A percentile compares a stretch with the other conserved stretches of the same genome.
These are phyloP conservation scores for Liparis tanakae DNA, from an alignment of 2,797 vertebrate genomes.

Conservation along the genomic window DNA sequence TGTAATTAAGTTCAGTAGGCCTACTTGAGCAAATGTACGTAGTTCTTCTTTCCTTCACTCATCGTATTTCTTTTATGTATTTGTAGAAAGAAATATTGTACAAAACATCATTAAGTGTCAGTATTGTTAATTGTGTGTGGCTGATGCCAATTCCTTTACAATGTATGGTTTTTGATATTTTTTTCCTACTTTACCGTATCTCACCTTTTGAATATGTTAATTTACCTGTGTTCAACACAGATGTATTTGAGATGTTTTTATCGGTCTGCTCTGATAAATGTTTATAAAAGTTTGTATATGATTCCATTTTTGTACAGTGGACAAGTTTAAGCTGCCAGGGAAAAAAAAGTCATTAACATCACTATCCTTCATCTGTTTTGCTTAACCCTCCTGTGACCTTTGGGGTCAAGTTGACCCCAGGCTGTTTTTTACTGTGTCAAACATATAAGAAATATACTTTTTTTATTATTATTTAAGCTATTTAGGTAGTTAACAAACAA, in stretches of 20 bases:
- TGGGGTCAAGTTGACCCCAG: no score
- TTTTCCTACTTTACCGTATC: not conserved
- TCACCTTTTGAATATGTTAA: not conserved
- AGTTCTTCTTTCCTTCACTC: not conserved
- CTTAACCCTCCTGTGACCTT: no score
- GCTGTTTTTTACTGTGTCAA: no score
- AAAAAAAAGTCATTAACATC: constrained; percentile 12
- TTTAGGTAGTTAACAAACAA: no score
- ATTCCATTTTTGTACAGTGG: not conserved
- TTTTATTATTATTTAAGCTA: no score
- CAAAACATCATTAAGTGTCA: constrained; percentile 8
- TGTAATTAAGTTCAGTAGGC: not conserved
- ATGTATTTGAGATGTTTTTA: not conserved
- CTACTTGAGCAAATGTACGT: not conserved
- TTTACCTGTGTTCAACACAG: not conserved
- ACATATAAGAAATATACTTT: no score
- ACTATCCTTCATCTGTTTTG: constrained; percentile 24
- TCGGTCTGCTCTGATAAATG: not conserved
- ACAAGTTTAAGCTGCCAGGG: constrained; percentile 18
- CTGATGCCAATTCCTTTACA: not conserved
- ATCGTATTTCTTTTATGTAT: not conserved
- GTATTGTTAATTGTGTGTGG: constrained; percentile 9
- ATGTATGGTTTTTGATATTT: not conserved
- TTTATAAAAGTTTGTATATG: not conserved
- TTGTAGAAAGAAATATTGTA: not conserved